Conservation (phyloP, 2,113 vertebrate species). For the Odontophorus gujanensis region DNA sequence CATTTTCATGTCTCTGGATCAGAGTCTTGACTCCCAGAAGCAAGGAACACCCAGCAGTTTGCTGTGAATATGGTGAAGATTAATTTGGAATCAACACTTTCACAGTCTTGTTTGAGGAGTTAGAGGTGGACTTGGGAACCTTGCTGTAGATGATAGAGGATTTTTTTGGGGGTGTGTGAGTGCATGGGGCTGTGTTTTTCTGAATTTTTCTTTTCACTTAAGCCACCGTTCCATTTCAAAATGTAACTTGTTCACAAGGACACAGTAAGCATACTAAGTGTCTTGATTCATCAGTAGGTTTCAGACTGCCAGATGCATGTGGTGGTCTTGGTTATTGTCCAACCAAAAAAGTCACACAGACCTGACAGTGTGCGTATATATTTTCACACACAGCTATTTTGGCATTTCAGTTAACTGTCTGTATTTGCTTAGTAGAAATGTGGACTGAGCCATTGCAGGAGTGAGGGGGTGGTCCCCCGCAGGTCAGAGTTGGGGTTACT, state of each 20-base stretch:
- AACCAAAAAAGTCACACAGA: constrained; percentile 49
- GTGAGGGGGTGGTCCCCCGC: constrained; percentile 19
- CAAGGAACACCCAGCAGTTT: neutral
- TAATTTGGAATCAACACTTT: neutral
- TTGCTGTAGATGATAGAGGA: accelerated
- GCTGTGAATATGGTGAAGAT: neutral
- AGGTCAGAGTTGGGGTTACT: constrained; percentile 12
- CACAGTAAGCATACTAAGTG: constrained; percentile 42
- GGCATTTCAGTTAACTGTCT: constrained; percentile 37
- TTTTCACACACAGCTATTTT: constrained; percentile 66
- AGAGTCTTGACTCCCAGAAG: neutral
- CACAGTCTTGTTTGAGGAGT: neutral
- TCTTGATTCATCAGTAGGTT: constrained; percentile 64
- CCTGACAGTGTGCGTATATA: constrained; percentile 24
- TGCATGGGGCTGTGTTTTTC: neutral
- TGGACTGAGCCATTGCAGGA: neutral
- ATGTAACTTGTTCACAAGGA: constrained; percentile 11
- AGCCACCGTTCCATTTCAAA: neutral
- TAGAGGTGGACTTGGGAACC: neutral
- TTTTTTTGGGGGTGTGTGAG: accelerated
- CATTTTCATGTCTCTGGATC: neutral
- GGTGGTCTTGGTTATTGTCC: constrained; percentile 75
- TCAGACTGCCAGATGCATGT: constrained; percentile 68
- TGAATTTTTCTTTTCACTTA: neutral
- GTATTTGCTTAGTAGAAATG: constrained; percentile 34